Percentiles rank a stretch among this genome's conserved stretches.
Conservation (phyloP, 2,113 vertebrate species). For the Oryctolagus cuniculus region mOryCun1.1 NC_091435.1:12941001-12941500, state of each 20-base stretch:
- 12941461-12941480: too few species aligned
- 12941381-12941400: background rate
- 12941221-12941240: accelerated
- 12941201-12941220: accelerated
- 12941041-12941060: background rate
- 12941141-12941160: background rate
- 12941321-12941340: background rate
- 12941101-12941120: background rate
- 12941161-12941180: background rate
- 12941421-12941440: too few species aligned
- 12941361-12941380: background rate
- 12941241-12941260: background rate
- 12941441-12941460: too few species aligned
- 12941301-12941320: background rate
- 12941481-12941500: too few species aligned
- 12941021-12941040: constrained; percentile 10
- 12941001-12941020: constrained; percentile 53
- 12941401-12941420: too few species aligned
- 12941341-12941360: background rate
- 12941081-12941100: accelerated
- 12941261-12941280: accelerated
- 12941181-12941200: background rate
- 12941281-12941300: accelerated
- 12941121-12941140: background rate
- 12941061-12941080: background rate